A percentile compares a stretch with the other conserved stretches of the same genome.
Evolutionary conservation across 2,888 invertebrate species (phyloP).

Genomic region (Lasioglossum pauxillum): DNA sequence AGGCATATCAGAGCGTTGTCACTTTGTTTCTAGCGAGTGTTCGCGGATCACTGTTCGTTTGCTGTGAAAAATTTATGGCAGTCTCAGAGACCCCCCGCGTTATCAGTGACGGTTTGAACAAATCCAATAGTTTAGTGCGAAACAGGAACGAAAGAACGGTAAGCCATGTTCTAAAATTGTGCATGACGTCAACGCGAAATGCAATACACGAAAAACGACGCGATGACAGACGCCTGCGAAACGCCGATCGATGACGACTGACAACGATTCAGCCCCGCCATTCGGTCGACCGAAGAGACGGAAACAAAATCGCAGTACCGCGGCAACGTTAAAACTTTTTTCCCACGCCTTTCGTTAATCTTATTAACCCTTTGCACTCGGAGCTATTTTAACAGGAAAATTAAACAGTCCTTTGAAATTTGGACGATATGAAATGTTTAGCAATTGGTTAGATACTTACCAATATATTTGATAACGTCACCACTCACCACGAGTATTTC

Average conservation of each 20-base stretch:
- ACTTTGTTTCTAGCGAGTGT: neutral
- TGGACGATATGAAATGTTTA: too few relatives aligned
- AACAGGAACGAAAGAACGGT: neutral
- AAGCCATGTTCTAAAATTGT: slow-evolving; percentile 8
- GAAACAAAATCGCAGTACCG: neutral
- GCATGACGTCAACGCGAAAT: slow-evolving; percentile 5
- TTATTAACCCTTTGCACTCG: neutral
- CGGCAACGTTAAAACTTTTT: neutral
- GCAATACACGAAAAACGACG: neutral
- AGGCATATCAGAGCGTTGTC: neutral
- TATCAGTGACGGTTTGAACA: neutral
- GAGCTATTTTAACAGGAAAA: too few relatives aligned
- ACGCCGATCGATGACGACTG: slow-evolving; percentile 15
- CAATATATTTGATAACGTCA: too few relatives aligned
- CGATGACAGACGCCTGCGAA: neutral
- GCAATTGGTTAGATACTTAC: too few relatives aligned
- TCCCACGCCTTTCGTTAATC: neutral
- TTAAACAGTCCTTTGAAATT: too few relatives aligned
- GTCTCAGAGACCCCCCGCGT: neutral
- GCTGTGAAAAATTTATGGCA: neutral
- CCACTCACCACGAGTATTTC: too few relatives aligned
- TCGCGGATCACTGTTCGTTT: neutral
- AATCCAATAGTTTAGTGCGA: slow-evolving; percentile 9
- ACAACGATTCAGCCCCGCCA: slow-evolving; percentile 1
- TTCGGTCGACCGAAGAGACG: neutral